A percentile compares a stretch with the other conserved stretches of the same genome.
Evolutionary conservation across 1,140 invertebrate species (phyloP).

Genomic region (Triops longicaudatus): DNA sequence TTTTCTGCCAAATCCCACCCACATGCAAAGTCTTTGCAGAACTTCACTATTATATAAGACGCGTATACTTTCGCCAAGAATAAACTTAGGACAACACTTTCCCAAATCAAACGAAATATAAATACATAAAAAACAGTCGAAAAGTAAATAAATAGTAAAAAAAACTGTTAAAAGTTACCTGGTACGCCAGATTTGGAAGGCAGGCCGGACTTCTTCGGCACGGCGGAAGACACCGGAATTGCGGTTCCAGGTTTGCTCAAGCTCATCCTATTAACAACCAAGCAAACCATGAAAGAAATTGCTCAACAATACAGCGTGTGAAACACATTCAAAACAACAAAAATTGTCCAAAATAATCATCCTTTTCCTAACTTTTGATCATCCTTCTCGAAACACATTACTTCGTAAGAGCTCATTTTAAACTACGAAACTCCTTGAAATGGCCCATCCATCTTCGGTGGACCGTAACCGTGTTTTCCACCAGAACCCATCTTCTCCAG

Average conservation of each 20-base stretch:
- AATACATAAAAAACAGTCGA: too few relatives aligned
- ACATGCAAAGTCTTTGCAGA: too few relatives aligned
- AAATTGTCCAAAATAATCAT: too few relatives aligned
- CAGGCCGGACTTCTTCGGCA: not conserved
- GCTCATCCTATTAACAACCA: not conserved
- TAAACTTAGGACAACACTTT: too few relatives aligned
- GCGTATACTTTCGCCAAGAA: too few relatives aligned
- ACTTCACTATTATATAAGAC: too few relatives aligned
- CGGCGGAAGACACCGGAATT: not conserved
- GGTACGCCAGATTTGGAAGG: not conserved
- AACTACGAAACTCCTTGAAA: not conserved
- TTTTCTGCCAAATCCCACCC: too few relatives aligned
- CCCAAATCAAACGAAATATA: too few relatives aligned
- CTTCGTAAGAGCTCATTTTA: not conserved
- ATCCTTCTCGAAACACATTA: not conserved
- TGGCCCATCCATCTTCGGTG: not conserved
- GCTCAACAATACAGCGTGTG: not conserved
- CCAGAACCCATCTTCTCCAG: not conserved
- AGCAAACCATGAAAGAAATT: not conserved
- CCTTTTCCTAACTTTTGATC: too few relatives aligned
- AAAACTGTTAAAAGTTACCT: not conserved
- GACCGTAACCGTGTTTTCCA: not conserved
- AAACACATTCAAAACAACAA: too few relatives aligned
- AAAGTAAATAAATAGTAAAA: too few relatives aligned
- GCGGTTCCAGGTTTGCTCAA: slow-evolving; percentile 5